Base-by-base conservation (phyloP, 2,888 invertebrate species). In the Polymixis flavicincta region DNA sequence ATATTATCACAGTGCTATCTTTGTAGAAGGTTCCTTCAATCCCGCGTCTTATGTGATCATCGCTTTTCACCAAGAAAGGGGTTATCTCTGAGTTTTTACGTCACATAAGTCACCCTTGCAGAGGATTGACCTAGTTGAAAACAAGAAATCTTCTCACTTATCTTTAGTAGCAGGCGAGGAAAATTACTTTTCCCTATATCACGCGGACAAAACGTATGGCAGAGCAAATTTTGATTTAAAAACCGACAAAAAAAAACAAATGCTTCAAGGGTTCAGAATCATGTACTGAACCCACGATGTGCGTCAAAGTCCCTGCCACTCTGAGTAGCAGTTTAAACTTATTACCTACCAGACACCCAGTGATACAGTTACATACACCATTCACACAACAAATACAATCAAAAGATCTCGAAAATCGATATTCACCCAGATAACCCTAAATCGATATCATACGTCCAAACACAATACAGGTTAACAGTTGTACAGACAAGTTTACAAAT, bases 401-500 rank as follows among this genome's bases (percentile, higher is more conserved):
- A 60, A 45, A 28, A 60, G 65, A 75, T 83, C 70, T 85, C 2
- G 17, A 55, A 74, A 80, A 80, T 63, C 61, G 59, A 77, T 77
- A 76, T 57, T 57, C 52, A 76, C 32, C 60, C 63, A 70, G 71
- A 83, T 83, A 78, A 78, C 73, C 67, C n/a, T 63, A 61, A 83
- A 85, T 79, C 76, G 78, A 87, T 72, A 71, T n/a, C 42, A 79
- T 71, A 76, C 66, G 69, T 70, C 65, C 54, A 55, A 73, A 76
- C 85, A 80, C 74, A 70, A 83, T 77, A 74, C 66, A 69, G 80
- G 80, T 83, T 74, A 78, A 76, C 74, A 61, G 76, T 72, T 70
- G 76, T 60, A 19, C n/a, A 63, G 74, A 83, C 80, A 71, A 74
- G 86, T 85, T 85, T 78, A 80, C 71, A 77, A 86, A 81, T 79